phyloP scores from a whole-genome alignment of 2,113 vertebrate species.

The Ceuthmochares aereus region DNA sequence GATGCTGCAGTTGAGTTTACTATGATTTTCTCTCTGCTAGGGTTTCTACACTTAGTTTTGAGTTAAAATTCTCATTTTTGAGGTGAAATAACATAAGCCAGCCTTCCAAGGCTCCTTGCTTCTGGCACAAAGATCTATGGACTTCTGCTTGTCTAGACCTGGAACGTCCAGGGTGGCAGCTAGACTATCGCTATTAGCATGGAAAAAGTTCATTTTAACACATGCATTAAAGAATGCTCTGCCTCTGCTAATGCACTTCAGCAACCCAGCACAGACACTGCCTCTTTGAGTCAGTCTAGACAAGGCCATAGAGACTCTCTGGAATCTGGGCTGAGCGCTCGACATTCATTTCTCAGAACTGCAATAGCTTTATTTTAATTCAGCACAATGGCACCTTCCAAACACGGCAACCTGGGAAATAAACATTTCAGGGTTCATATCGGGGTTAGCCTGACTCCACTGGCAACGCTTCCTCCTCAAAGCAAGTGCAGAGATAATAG shows the following conservation, averaged over 20 bases:
- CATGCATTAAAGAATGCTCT: not conserved
- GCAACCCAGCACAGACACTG: not conserved
- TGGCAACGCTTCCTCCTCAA: not conserved
- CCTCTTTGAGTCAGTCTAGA: not conserved
- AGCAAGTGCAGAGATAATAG: not conserved
- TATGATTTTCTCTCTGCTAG: not conserved
- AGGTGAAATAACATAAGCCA: not conserved
- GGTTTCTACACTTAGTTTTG: not conserved
- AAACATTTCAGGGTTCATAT: not conserved
- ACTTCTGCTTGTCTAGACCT: not conserved
- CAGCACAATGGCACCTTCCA: not conserved
- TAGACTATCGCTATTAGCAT: rapidly evolving
- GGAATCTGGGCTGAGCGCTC: not conserved
- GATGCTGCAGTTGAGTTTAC: not conserved
- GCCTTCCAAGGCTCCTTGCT: not conserved
- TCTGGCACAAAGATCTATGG: not conserved
- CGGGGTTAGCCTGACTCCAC: not conserved
- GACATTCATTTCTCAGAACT: not conserved
- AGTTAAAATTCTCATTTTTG: not conserved
- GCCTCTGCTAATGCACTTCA: not conserved
- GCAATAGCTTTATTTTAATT: not conserved
- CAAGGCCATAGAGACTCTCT: not conserved
- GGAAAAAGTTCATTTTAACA: not conserved
- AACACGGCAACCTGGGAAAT: not conserved
- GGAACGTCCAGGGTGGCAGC: not conserved